A percentile compares a stretch with the other conserved stretches of the same genome.
Conservation (phyloP, 2,888 invertebrate genomes). For the Tupiocoris notatus region DNA sequence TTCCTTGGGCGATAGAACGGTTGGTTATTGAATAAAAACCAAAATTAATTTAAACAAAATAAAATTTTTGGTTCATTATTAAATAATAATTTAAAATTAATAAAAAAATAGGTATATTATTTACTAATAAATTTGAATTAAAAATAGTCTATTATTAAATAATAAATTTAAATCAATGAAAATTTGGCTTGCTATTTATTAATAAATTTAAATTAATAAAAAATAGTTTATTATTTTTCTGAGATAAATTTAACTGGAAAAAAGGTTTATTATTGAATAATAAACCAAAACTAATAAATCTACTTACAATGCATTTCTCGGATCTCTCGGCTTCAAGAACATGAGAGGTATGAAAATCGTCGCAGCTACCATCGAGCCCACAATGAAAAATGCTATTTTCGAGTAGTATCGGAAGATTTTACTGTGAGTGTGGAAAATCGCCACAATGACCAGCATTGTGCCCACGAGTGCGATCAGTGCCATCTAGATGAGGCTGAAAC, state of each 20-base stretch:
- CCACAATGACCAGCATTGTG: slow-evolving; percentile 28
- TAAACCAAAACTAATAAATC: too few relatives aligned
- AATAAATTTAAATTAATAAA: background rate
- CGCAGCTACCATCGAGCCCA: slow-evolving; percentile 63
- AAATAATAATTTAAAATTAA: too few relatives aligned
- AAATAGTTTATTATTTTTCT: background rate
- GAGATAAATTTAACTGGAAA: background rate
- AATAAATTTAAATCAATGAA: background rate
- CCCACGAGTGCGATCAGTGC: slow-evolving; percentile 3
- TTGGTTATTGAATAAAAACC: too few relatives aligned
- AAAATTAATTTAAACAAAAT: too few relatives aligned
- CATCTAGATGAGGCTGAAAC: slow-evolving; percentile 26
- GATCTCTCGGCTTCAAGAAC: slow-evolving; percentile 69
- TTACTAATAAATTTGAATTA: too few relatives aligned
- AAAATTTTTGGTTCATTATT: too few relatives aligned
- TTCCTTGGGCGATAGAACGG: too few relatives aligned
- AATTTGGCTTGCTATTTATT: background rate
- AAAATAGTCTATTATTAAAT: background rate
- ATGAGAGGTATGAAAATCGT: slow-evolving; percentile 71
- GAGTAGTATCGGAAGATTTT: slow-evolving; percentile 68
- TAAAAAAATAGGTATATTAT: too few relatives aligned
- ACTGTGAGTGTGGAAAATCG: slow-evolving; percentile 53
- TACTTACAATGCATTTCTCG: slow-evolving; percentile 78
- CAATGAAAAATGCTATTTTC: slow-evolving; percentile 66
- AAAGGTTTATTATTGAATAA: too few relatives aligned